Percentiles rank a stretch among this genome's conserved stretches.
phyloP scores from a whole-genome alignment of 2,113 vertebrate species.

The Corydoras maculifer region DNA sequence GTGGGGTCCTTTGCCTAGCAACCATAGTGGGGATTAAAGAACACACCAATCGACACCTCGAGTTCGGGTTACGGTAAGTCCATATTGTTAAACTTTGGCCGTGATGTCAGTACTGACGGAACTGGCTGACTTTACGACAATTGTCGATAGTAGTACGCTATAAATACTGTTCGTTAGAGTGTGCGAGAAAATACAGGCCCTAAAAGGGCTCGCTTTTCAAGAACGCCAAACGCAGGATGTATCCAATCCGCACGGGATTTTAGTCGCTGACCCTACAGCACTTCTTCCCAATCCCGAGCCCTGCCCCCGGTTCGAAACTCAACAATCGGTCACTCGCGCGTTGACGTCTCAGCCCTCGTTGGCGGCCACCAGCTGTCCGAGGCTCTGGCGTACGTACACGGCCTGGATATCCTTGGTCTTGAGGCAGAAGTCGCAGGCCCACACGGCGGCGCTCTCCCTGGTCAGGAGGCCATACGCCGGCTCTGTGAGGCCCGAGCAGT shows the following conservation, averaged over 20 bases:
- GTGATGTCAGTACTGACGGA: background rate
- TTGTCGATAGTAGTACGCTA: conserved; percentile 35
- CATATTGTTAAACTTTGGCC: too few species aligned
- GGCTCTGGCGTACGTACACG: conserved; percentile 85
- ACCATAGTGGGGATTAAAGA: conserved; percentile 33
- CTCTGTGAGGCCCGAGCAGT: conserved; percentile 94
- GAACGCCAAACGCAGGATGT: conserved; percentile 24
- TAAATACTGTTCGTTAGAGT: conserved; percentile 5
- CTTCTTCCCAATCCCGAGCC: conserved; percentile 23
- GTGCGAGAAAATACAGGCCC: conserved; percentile 44
- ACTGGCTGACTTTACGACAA: conserved; percentile 52
- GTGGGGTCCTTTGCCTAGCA: conserved; percentile 43
- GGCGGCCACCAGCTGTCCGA: conserved; percentile 91
- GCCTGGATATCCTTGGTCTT: conserved; percentile 99
- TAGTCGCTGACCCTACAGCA: background rate
- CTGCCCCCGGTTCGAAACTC: too few species aligned
- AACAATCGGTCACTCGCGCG: background rate
- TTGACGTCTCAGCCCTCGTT: conserved; percentile 77
- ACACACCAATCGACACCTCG: background rate
- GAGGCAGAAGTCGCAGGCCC: conserved; percentile 97
- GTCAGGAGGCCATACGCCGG: conserved; percentile 92
- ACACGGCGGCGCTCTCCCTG: conserved; percentile 86
- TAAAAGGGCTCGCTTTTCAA: conserved; percentile 41
- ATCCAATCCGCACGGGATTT: background rate
- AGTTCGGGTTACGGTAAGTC: too few species aligned